Percentiles rank a stretch among this genome's conserved stretches.
Conservation (phyloP, 2,797 vertebrate species). For the Propithecus perrieri region DNA sequence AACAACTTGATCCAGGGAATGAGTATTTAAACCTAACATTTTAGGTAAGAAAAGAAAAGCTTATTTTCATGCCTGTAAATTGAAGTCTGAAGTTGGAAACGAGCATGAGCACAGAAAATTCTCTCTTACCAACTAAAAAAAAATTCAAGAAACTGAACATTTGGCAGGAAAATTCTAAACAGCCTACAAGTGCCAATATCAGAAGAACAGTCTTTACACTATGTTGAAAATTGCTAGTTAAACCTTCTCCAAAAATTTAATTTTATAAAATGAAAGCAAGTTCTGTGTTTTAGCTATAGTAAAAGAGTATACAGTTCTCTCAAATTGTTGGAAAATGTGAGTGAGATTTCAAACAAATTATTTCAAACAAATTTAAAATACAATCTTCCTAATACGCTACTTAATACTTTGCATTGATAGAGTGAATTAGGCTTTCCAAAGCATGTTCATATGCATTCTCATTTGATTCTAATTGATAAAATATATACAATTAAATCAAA, state of each 20-base stretch:
- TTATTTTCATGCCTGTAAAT: conserved; percentile 66
- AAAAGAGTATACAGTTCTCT: conserved; percentile 50
- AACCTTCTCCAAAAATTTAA: conserved; percentile 71
- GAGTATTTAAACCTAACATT: conserved; percentile 45
- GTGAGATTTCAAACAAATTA: conserved; percentile 63
- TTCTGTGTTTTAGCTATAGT: conserved; percentile 64
- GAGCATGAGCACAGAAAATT: conserved; percentile 70
- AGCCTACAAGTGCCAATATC: conserved; percentile 70
- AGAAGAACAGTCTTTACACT: conserved; percentile 78
- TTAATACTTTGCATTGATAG: conserved; percentile 61
- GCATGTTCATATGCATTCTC: conserved; percentile 59
- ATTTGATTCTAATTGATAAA: conserved; percentile 62
- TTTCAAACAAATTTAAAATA: conserved; percentile 60
- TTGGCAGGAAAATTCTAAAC: conserved; percentile 79
- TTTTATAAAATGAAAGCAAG: conserved; percentile 73
- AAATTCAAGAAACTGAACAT: conserved; percentile 72
- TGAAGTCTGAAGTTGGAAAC: conserved; percentile 70
- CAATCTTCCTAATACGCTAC: conserved; percentile 47
- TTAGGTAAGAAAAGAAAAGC: not conserved
- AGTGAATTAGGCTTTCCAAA: conserved; percentile 51
- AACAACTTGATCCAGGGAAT: conserved; percentile 48
- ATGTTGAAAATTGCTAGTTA: conserved; percentile 74
- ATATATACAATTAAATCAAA: conserved; percentile 48
- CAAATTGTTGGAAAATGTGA: conserved; percentile 66
- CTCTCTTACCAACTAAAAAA: conserved; percentile 59